Evolutionary conservation across 2,797 vertebrate genomes (phyloP).

Genomic region (Gouania willdenowi): DNA sequence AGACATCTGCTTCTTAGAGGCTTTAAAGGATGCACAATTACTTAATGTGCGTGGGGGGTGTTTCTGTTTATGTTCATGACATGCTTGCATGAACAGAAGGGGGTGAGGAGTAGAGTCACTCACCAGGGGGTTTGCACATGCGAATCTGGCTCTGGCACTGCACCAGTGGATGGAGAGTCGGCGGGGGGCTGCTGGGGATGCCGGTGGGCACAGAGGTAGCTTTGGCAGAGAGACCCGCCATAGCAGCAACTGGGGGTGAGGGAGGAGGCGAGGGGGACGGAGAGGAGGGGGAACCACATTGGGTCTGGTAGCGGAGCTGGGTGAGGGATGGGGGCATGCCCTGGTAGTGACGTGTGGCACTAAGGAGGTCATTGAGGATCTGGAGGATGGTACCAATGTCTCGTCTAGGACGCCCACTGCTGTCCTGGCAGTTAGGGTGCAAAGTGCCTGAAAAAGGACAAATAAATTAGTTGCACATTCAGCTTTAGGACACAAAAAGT

Average conservation of each 20-base stretch:
- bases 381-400: slow-evolving; percentile 97
- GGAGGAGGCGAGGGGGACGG: slow-evolving; percentile 73
- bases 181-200: slow-evolving; percentile 57
- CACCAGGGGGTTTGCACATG: slow-evolving; percentile 89
- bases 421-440: slow-evolving; percentile 98
- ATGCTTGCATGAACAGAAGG: slow-evolving; percentile 27
- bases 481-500: no score
- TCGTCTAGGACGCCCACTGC: slow-evolving; percentile 88
- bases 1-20: slow-evolving; percentile 40
- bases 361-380: slow-evolving; percentile 96
- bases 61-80: slow-evolving; percentile 27
- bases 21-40: slow-evolving; percentile 21
- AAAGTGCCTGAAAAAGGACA: slow-evolving; percentile 82
- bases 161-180: slow-evolving; percentile 79
- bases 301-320: slow-evolving; percentile 94
- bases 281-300: slow-evolving; percentile 78
- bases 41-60: slow-evolving; percentile 7
- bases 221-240: slow-evolving; percentile 79
- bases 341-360: slow-evolving; percentile 96
- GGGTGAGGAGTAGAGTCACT: slow-evolving; percentile 53
- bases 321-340: slow-evolving; percentile 95
- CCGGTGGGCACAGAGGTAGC: slow-evolving; percentile 83
- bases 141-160: slow-evolving; percentile 93
- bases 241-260: slow-evolving; percentile 71
- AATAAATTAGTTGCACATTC: no score